These are phyloP conservation scores for Lutjanus campechanus DNA, from an alignment of 2,797 vertebrate genomes.

Conservation along the genomic window DNA sequence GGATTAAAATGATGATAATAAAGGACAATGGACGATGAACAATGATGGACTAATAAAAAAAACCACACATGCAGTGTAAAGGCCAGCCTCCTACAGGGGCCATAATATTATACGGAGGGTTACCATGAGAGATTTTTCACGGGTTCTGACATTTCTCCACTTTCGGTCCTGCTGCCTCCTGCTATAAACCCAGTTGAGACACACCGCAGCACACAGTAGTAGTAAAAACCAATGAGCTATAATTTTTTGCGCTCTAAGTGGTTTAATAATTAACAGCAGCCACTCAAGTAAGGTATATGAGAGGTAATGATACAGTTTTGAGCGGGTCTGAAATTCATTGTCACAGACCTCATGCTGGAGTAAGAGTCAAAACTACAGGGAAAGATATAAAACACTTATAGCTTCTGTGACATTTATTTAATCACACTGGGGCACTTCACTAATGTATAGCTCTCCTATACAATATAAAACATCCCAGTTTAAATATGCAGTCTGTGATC, in stretches of 20 bases:
- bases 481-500: conserved; percentile 48
- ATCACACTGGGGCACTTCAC: conserved; percentile 49
- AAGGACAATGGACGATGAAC: conserved; percentile 71
- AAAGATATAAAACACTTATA: conserved; percentile 32
- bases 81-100: conserved; percentile 61
- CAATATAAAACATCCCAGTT: conserved; percentile 46
- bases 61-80: conserved; percentile 57
- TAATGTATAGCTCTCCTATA: conserved; percentile 54
- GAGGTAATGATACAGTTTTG: conserved; percentile 71
- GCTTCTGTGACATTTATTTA: conserved; percentile 51
- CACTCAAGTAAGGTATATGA: conserved; percentile 76
- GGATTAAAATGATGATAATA: conserved; percentile 66
- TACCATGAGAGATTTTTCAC: conserved; percentile 61
- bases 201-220: conserved; percentile 64
- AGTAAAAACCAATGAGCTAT: conserved; percentile 83
- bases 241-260: conserved; percentile 75
- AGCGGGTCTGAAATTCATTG: conserved; percentile 55
- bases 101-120: conserved; percentile 64
- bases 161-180: conserved; percentile 66
- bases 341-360: conserved; percentile 48
- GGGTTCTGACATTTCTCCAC: conserved; percentile 65
- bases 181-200: conserved; percentile 69
- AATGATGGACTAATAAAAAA: conserved; percentile 60
- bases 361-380: conserved; percentile 37
- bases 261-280: conserved; percentile 81